Evolutionary conservation across 1,140 invertebrate genomes (phyloP).

Genomic region (Drosophila subobscura): DNA sequence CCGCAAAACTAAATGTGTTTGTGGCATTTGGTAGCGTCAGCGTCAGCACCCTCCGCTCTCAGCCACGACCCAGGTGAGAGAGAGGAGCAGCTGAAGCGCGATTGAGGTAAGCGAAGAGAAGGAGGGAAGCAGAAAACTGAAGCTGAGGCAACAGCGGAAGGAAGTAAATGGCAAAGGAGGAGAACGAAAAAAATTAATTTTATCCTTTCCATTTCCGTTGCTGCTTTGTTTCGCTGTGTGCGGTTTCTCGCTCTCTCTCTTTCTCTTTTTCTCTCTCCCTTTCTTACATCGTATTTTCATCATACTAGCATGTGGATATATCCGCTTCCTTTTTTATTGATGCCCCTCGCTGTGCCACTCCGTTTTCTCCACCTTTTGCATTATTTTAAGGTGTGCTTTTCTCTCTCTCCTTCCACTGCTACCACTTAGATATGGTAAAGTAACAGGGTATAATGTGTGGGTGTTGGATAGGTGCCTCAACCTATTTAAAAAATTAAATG

Average conservation of each 20-base stretch:
- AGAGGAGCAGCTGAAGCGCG: slow-evolving; percentile 6
- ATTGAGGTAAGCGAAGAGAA: too few species aligned
- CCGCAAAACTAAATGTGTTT: slow-evolving; percentile 75
- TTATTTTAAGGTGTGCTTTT: slow-evolving; percentile 63
- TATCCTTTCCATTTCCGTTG: slow-evolving; percentile 70
- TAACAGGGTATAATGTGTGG: too few species aligned
- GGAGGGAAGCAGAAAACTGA: neutral
- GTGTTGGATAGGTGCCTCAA: too few species aligned
- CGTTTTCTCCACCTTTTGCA: slow-evolving; percentile 44
- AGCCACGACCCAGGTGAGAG: slow-evolving; percentile 33
- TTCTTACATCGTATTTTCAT: slow-evolving; percentile 6
- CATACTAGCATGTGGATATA: too few species aligned
- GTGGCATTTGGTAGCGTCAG: slow-evolving; percentile 65
- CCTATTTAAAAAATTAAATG: too few species aligned
- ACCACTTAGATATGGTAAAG: neutral
- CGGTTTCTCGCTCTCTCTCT: slow-evolving; percentile 11
- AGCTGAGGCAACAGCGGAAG: slow-evolving; percentile 23
- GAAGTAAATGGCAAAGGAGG: slow-evolving; percentile 45
- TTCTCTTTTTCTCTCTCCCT: neutral
- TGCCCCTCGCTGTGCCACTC: neutral
- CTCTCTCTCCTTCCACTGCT: slow-evolving; percentile 10
- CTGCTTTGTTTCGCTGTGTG: slow-evolving; percentile 13
- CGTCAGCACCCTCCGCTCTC: slow-evolving; percentile 14
- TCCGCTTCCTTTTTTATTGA: slow-evolving; percentile 29
- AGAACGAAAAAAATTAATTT: slow-evolving; percentile 69